These are phyloP conservation scores for Junonia oenone DNA, from an alignment of 2,888 invertebrate species.

Conservation along the genomic window DNA sequence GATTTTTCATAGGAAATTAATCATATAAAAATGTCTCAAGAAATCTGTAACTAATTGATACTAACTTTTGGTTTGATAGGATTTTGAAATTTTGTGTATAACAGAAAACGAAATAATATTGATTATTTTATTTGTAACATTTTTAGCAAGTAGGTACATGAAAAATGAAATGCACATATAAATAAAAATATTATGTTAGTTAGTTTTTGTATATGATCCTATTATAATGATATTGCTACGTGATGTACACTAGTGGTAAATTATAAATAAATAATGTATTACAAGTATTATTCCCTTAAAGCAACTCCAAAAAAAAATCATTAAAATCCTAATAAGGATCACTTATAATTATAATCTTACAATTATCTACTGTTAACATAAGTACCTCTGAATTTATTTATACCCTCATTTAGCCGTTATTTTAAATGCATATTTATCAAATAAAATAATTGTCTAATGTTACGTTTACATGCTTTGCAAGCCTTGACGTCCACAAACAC, in stretches of 20 bases:
- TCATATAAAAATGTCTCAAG: no score
- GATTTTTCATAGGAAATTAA: no score
- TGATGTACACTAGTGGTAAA: background rate
- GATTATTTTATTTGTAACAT: no score
- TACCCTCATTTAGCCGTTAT: conserved; percentile 28
- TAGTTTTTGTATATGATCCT: background rate
- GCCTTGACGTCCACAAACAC: no score
- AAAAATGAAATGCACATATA: background rate
- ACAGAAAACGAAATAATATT: no score
- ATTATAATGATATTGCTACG: background rate
- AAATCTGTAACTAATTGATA: no score
- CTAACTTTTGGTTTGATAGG: no score
- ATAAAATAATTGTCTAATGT: background rate
- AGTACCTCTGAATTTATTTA: conserved; percentile 26
- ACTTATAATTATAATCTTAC: background rate
- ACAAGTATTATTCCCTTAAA: background rate
- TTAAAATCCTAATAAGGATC: background rate
- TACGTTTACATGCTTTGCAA: no score
- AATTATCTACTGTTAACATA: conserved; percentile 16
- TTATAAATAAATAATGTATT: background rate
- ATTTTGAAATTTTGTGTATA: no score
- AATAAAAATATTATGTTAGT: background rate
- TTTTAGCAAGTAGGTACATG: background rate
- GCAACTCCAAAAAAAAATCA: background rate
- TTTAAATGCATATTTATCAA: conserved; percentile 5